Evolutionary conservation across 2,888 invertebrate species (phyloP), one percentile per base, ranked within the genome.

Genomic region (Silvanus unidentatus): DNA sequence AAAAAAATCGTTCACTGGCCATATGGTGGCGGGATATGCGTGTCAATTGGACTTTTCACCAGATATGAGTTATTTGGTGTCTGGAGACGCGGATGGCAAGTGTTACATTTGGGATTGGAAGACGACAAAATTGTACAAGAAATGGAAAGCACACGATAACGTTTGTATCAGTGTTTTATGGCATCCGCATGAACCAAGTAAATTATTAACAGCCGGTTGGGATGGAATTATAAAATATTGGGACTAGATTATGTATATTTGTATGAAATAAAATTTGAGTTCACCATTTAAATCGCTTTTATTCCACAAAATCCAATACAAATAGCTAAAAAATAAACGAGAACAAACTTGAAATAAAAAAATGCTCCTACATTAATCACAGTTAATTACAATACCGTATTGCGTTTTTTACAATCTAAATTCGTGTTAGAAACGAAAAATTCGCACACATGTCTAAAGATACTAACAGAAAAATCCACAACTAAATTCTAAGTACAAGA

Each of bases 51-150:
- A 99, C 72, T 99, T 93, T 73, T 96, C 97, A 1, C 98, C 99
- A 0, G 98, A 99, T 68, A 97, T 99, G 96, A 92, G 88, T 87
- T 91, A 98, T 69, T 75, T 99, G 32, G 87, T 95, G 42, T 97
- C 96, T 0, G 99, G 99, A 1, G 99, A 99, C 72, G 98, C 98
- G 0, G 99, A 99, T 74, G 99, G 99, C 8, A 97, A 97, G 73
- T 86, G 95, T 62, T 98, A 94, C 72, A 84, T 99, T 36, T 99
- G 99, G 99, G 98, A 99, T 68, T 99, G 98, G 98, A 98, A 98
- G 70, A 95, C 97, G 0, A 98, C 98, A 52, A 96, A 97, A 74
- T 76, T 99, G 50, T 95, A 92, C 73, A 95, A 92, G 71, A 97
- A 96, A 69, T 98, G 99, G 92, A 97, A 98, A 72, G 99, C 99